These are phyloP conservation scores for Leucopsar rothschildi DNA, from an alignment of 2,113 vertebrate genomes.

Conservation along the genomic window DNA sequence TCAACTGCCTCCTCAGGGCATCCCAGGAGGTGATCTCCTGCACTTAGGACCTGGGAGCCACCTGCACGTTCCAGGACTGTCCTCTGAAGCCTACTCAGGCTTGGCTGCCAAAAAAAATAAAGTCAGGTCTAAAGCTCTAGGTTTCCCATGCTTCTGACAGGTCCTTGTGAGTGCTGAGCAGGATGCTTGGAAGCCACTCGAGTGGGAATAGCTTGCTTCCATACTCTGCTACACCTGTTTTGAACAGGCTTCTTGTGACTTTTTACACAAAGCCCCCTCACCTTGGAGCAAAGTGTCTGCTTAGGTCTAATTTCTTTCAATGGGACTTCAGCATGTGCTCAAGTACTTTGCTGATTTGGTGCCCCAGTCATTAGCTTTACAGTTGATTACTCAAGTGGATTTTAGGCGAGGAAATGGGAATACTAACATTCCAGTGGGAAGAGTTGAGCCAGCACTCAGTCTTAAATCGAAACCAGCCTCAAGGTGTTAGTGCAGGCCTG, in stretches of 20 bases:
- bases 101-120: neutral
- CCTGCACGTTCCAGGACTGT: neutral
- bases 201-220: neutral
- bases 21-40: neutral
- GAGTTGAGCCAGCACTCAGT: neutral
- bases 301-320: neutral
- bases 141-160: neutral
- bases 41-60: neutral
- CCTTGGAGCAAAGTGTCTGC: neutral
- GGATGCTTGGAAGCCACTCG: rapidly evolving
- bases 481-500: rapidly evolving
- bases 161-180: neutral
- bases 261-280: neutral
- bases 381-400: conserved; percentile 55
- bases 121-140: neutral
- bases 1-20: neutral
- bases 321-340: conserved; percentile 34
- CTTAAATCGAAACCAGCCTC: neutral
- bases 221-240: neutral
- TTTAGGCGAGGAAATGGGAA: neutral
- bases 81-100: neutral
- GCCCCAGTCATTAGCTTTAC: neutral
- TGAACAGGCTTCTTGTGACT: neutral
- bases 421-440: neutral
- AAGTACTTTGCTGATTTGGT: conserved; percentile 39